These are phyloP conservation scores for Octodonta nipae DNA, from an alignment of 2,888 invertebrate genomes.

Conservation along the genomic window DNA sequence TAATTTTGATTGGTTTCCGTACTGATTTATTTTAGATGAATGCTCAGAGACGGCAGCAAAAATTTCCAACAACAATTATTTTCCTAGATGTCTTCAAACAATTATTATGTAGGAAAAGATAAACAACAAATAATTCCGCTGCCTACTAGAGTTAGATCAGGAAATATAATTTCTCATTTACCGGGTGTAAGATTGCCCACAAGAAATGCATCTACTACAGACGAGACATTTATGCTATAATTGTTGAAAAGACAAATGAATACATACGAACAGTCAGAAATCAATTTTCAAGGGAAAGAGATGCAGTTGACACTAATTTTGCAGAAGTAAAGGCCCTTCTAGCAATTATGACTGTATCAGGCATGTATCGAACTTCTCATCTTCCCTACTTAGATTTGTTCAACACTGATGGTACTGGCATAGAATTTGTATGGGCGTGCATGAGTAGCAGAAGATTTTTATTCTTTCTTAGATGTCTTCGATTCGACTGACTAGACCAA, in stretches of 20 bases:
- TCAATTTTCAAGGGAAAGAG: background rate
- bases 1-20: no score
- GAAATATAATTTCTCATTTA: background rate
- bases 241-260: background rate
- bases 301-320: no score
- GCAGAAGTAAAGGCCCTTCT: conserved; percentile 1
- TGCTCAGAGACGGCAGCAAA: no score
- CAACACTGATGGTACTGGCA: conserved; percentile 1
- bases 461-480: conserved; percentile 1
- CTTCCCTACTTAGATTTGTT: conserved; percentile 1
- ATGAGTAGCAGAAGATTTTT: background rate
- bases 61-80: no score
- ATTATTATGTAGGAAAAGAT: background rate
- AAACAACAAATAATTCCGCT: background rate
- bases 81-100: no score
- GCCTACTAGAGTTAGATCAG: background rate
- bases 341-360: background rate
- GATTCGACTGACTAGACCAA: no score
- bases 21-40: no score
- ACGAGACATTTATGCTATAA: background rate
- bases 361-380: conserved; percentile 1
- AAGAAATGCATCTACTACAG: background rate
- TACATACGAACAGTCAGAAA: conserved; percentile 1
- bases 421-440: conserved; percentile 1
- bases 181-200: background rate